Evolutionary conservation across 2,888 invertebrate genomes (phyloP).

Genomic region (Zaprionus obscuricornis): DNA sequence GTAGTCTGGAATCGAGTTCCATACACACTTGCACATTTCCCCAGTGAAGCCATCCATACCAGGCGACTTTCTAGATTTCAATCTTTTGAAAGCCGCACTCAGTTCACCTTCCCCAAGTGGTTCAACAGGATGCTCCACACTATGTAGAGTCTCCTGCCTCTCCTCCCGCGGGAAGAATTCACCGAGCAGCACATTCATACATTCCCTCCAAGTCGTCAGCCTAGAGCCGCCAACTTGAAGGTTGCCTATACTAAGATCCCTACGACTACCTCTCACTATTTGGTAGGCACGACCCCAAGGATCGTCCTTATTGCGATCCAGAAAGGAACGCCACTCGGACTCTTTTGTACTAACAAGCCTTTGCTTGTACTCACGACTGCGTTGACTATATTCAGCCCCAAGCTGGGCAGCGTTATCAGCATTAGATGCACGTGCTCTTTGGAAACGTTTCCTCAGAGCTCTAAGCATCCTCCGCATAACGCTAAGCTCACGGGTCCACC

Average conservation of each 20-base stretch:
- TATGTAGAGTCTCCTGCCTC: not conserved
- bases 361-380: conserved; percentile 5
- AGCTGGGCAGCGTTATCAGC: conserved; percentile 3
- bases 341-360: conserved; percentile 7
- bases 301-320: conserved; percentile 5
- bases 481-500: conserved; percentile 11
- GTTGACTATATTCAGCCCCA: not conserved
- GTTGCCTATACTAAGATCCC: not conserved
- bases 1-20: conserved; percentile 16
- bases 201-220: conserved; percentile 17
- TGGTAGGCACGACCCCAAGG: conserved; percentile 4
- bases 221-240: not conserved
- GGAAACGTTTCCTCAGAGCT: conserved; percentile 5
- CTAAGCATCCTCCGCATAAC: not conserved
- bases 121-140: no score
- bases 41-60: conserved; percentile 25
- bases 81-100: not conserved
- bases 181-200: not conserved
- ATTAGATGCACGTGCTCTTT: conserved; percentile 1
- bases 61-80: conserved; percentile 27
- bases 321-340: not conserved
- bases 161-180: conserved; percentile 1
- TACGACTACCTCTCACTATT: conserved; percentile 3
- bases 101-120: no score
- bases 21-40: conserved; percentile 15